These are phyloP conservation scores for Mohoua ochrocephala DNA, from an alignment of 2,113 vertebrate genomes.

Conservation along the genomic window DNA sequence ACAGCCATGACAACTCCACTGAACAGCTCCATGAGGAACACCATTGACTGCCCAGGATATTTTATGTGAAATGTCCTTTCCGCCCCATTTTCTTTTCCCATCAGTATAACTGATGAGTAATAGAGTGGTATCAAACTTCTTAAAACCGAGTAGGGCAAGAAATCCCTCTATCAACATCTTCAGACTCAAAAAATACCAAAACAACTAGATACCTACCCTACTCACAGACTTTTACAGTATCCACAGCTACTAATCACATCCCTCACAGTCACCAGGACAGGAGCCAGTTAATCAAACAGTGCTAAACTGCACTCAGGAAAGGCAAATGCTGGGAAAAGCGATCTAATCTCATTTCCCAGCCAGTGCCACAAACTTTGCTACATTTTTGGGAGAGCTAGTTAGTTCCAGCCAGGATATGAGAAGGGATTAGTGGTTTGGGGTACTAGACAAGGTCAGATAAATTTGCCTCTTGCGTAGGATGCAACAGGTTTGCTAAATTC, in stretches of 20 bases:
- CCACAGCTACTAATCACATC: neutral
- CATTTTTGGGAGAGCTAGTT: neutral
- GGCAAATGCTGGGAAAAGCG: neutral
- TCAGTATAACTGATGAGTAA: neutral
- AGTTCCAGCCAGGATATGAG: neutral
- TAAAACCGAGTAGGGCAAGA: accelerated
- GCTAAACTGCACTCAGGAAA: neutral
- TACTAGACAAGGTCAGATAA: neutral
- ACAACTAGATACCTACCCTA: too few relatives aligned
- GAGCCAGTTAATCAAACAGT: neutral
- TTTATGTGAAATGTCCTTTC: neutral
- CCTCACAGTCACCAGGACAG: neutral
- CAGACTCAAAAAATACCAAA: neutral
- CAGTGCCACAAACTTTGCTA: neutral
- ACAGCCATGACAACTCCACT: neutral
- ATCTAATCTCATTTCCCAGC: neutral
- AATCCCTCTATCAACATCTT: neutral
- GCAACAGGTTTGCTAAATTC: neutral
- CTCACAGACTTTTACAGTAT: neutral
- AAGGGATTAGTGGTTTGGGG: neutral
- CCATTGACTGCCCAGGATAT: too few relatives aligned
- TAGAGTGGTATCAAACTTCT: neutral
- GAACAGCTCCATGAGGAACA: neutral
- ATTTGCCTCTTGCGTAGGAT: neutral
- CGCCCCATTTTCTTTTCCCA: neutral